A percentile compares a stretch with the other conserved stretches of the same genome.
phyloP scores from a whole-genome alignment of 2,113 vertebrate genomes.

The Neogobius melanostomus region DNA sequence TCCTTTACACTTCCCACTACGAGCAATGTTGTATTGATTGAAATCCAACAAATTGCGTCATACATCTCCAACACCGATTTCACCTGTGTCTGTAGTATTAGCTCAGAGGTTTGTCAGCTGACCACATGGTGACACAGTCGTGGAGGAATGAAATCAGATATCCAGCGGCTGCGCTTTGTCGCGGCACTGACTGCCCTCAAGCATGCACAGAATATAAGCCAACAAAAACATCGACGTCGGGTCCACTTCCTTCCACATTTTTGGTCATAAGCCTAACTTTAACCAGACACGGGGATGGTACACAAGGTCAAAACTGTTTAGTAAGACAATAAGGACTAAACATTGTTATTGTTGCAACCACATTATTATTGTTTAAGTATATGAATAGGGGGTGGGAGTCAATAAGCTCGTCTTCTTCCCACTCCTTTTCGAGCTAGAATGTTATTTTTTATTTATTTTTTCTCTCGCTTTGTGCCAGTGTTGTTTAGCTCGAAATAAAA shows the following conservation, averaged over 20 bases:
- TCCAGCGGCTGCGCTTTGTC: slow-evolving; percentile 29
- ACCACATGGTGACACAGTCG: slow-evolving; percentile 12
- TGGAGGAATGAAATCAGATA: slow-evolving; percentile 45
- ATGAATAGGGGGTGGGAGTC: too few relatives aligned
- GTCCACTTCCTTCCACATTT: slow-evolving; percentile 41
- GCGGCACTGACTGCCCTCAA: slow-evolving; percentile 28
- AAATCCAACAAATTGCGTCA: slow-evolving; percentile 1
- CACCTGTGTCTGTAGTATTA: slow-evolving; percentile 34
- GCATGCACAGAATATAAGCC: slow-evolving; percentile 19
- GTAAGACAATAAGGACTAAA: too few relatives aligned
- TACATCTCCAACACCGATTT: slow-evolving; percentile 20
- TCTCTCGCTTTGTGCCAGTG: too few relatives aligned
- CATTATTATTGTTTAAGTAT: too few relatives aligned
- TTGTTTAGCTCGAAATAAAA: too few relatives aligned
- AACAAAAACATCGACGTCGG: slow-evolving; percentile 31
- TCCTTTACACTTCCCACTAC: too few relatives aligned
- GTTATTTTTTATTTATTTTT: too few relatives aligned
- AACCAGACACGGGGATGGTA: too few relatives aligned
- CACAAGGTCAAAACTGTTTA: too few relatives aligned
- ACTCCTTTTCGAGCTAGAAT: too few relatives aligned
- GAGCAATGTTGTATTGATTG: not conserved
- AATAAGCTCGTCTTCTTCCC: too few relatives aligned
- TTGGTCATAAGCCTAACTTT: slow-evolving; percentile 12
- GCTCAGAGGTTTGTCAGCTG: slow-evolving; percentile 27
- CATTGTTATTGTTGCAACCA: too few relatives aligned